Evolutionary conservation across 1,140 invertebrate species (phyloP).

Genomic region (Lepidostoma basale): DNA sequence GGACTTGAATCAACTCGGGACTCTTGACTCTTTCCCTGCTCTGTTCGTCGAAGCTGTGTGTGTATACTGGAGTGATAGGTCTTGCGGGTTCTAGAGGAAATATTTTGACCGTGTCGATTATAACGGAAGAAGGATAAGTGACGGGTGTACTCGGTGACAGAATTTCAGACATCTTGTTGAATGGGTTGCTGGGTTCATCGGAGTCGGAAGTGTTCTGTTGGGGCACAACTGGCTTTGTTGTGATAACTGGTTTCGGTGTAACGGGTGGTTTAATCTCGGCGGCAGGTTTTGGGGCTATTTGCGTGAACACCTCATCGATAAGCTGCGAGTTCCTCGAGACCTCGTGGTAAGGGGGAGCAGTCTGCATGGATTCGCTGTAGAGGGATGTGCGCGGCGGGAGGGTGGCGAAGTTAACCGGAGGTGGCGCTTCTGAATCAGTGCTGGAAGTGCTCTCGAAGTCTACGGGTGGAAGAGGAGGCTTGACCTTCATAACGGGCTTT

Average conservation of each 20-base stretch:
- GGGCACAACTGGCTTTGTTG: background rate
- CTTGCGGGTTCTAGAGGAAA: background rate
- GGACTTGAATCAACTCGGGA: slow-evolving; percentile 57
- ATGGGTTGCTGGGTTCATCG: slow-evolving; percentile 11
- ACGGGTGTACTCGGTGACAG: background rate
- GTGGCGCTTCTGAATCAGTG: slow-evolving; percentile 50
- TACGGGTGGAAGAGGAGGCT: slow-evolving; percentile 38
- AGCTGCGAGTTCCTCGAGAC: background rate
- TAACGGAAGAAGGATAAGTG: background rate
- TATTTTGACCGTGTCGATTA: background rate
- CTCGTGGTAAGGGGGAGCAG: background rate
- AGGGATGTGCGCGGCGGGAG: slow-evolving; percentile 48
- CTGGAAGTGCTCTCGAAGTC: slow-evolving; percentile 49
- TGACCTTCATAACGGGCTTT: background rate
- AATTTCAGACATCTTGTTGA: slow-evolving; percentile 5
- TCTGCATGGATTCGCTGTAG: slow-evolving; percentile 21
- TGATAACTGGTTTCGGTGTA: background rate
- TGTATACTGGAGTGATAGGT: background rate
- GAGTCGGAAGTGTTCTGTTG: background rate
- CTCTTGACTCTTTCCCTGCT: slow-evolving; percentile 5
- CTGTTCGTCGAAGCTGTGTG: background rate
- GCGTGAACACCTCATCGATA: slow-evolving; percentile 32
- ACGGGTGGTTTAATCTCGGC: background rate
- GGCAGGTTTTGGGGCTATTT: slow-evolving; percentile 43
- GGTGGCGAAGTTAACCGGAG: slow-evolving; percentile 55